Evolutionary conservation across 2,797 vertebrate genomes (phyloP).

Genomic region (Pelodytes ibericus): DNA sequence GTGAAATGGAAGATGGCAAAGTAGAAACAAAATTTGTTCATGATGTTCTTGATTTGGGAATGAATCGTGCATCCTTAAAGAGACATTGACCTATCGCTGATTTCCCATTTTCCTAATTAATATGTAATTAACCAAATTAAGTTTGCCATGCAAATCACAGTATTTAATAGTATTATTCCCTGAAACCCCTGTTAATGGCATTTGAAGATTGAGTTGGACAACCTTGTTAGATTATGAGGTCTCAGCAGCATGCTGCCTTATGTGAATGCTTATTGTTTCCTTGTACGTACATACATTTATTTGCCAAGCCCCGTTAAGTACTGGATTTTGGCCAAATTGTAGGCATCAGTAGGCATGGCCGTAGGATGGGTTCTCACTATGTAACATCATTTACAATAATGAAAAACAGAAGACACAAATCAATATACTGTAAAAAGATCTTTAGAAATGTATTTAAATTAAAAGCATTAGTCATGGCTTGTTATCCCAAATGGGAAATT

Average conservation of each 20-base stretch:
- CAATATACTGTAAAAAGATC: too few species aligned
- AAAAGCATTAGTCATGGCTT: too few species aligned
- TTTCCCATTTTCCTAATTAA: neutral
- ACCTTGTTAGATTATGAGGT: neutral
- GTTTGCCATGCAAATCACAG: neutral
- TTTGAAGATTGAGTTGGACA: neutral
- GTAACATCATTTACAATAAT: too few species aligned
- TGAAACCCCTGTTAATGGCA: neutral
- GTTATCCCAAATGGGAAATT: too few species aligned
- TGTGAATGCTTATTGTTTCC: neutral
- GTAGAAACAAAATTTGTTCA: neutral
- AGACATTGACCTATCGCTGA: neutral
- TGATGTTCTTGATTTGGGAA: neutral
- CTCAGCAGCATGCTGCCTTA: neutral
- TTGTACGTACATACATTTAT: too few species aligned
- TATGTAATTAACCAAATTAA: conserved; percentile 2
- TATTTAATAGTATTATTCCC: neutral
- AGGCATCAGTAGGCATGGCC: too few species aligned
- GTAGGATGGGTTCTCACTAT: too few species aligned
- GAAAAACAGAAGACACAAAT: too few species aligned
- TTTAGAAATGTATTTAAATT: too few species aligned
- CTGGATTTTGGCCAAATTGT: too few species aligned
- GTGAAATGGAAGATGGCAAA: neutral
- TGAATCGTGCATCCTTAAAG: neutral
- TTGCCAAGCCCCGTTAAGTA: too few species aligned